Evolutionary conservation across 2,888 invertebrate genomes (phyloP).

Genomic region (Holacanthella duospinosa): DNA sequence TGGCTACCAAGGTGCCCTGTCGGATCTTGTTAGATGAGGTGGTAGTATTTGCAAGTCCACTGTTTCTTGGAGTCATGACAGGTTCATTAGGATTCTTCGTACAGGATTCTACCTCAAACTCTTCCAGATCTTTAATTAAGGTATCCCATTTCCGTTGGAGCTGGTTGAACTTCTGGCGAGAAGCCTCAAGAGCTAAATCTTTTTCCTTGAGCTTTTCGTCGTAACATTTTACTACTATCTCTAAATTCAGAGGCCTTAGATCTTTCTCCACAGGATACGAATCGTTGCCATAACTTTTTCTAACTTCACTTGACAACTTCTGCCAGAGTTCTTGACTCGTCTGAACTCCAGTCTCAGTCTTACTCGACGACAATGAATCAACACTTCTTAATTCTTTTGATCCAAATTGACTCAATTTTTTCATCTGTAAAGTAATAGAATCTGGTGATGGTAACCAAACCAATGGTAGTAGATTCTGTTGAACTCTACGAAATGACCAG

Average conservation of each 20-base stretch:
- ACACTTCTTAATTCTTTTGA: too few species aligned
- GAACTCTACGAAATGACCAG: background rate
- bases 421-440: background rate
- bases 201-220: constrained; percentile 48
- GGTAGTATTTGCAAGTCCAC: background rate
- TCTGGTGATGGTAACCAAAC: background rate
- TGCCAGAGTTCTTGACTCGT: background rate
- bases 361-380: background rate
- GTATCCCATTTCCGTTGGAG: constrained; percentile 35
- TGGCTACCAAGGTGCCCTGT: constrained; percentile 15
- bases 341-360: background rate
- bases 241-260: too few species aligned
- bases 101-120: constrained; percentile 19
- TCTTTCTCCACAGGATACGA: background rate
- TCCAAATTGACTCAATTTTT: too few species aligned
- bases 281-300: too few species aligned
- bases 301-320: too few species aligned
- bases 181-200: constrained; percentile 44
- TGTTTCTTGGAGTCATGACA: background rate
- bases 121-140: constrained; percentile 30
- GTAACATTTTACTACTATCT: constrained; percentile 39
- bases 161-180: constrained; percentile 25
- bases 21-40: background rate
- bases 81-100: constrained; percentile 16
- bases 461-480: background rate